A percentile compares a stretch with the other conserved stretches of the same genome.
Conservation (phyloP, 2,113 vertebrate genomes). For the Panthera leo region DNA sequence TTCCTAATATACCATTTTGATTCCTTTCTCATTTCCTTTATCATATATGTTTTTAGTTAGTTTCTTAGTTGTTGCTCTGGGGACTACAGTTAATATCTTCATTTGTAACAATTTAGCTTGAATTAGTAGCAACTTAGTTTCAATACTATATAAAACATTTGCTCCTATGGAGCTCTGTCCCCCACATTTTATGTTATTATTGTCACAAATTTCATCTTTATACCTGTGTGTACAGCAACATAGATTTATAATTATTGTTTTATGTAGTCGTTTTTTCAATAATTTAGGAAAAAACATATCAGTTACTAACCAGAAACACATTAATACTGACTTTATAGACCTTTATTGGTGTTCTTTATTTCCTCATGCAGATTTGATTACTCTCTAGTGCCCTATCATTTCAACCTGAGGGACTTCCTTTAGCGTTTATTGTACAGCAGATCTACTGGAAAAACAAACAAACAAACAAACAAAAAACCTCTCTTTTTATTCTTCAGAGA, state of each 20-base stretch:
- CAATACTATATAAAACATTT: background rate
- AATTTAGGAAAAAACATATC: background rate
- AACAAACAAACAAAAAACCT: too few relatives aligned
- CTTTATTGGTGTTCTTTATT: background rate
- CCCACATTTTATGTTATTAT: background rate
- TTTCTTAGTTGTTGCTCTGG: background rate
- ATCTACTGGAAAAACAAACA: background rate
- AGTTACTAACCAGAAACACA: background rate
- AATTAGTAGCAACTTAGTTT: background rate
- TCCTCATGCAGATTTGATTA: background rate
- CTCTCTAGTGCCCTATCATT: background rate
- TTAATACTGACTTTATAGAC: background rate
- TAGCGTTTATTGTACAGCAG: background rate
- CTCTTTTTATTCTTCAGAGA: background rate
- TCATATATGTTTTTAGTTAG: background rate
- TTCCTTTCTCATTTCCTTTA: background rate
- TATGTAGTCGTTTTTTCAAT: background rate
- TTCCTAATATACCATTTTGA: background rate
- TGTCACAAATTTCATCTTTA: background rate
- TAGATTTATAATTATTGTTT: background rate
- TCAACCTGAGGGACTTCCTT: background rate
- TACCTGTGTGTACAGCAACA: background rate
- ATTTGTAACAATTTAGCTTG: background rate
- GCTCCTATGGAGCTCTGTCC: background rate
- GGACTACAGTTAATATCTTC: background rate